Evolutionary conservation across 37 sponge, comb jelly and placozoan genomes (phyloP), one percentile per base, ranked within the genome.

Genomic region (Geodia barretti): DNA sequence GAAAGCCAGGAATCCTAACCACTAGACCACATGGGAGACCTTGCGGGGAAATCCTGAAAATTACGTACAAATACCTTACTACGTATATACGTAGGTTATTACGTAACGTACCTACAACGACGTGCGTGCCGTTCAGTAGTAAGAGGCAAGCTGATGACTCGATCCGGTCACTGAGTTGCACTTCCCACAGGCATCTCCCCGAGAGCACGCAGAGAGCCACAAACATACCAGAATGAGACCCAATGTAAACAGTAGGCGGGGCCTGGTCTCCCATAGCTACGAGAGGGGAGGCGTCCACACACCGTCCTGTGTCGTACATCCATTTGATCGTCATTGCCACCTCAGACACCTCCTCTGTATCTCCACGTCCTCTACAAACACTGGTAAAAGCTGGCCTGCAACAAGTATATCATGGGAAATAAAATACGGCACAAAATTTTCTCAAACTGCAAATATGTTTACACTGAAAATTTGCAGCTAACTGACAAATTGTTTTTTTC

Each of bases 201-300:
- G 73, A 62, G 7, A 36, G 62, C 8, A 79, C 41, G 5, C 71
- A 73, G 0, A 92, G n/a, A n/a, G 87, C 84, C 24, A 85, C 29
- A 59, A 97, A 89, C 72, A 73, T 25, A 20, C 86, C 83, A 17
- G 95, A 97, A 59, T 97, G 97, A 2, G 95, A 94, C 5, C 97
- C 96, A 36, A 88, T 72, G 62, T 80, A 95, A 5, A 89, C 75
- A 34, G 5, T 14, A 41, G 42, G 43, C 3, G 41, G 17, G 21
- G 62, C 77, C 23, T 60, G 38, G 36, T 31, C 39, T n/a, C 62
- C 32, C 30, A 41, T n/a, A 7, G 87, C 89, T 38, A 96, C 43
- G n/a, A 96, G 64, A 11, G 97, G 97, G 19, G 97, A 97, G 68
- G 95, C 87, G 59, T 97, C 97, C 43, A 97, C 92, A 86, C 97